Percentiles rank a stretch among this genome's conserved stretches.
Evolutionary conservation across 2,888 invertebrate species (phyloP).

Genomic region (Sesamia inferens): DNA sequence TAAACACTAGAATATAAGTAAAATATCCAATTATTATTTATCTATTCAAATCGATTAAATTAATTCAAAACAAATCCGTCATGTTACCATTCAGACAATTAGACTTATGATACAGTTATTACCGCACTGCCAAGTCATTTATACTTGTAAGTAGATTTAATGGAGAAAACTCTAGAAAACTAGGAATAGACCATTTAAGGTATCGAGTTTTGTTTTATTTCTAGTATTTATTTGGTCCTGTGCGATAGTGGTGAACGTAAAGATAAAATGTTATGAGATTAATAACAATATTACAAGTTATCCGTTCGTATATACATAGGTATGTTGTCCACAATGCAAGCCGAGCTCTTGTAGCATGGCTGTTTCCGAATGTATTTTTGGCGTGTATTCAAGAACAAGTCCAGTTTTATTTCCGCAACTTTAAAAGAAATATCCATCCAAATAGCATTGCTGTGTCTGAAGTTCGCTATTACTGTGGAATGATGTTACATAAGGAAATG

Average conservation of each 20-base stretch:
- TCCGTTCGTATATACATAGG: constrained; percentile 45
- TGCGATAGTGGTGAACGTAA: constrained; percentile 30
- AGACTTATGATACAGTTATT: constrained; percentile 77
- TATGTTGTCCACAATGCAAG: constrained; percentile 61
- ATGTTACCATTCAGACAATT: constrained; percentile 55
- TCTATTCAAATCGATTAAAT: constrained; percentile 43
- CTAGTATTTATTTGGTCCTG: constrained; percentile 11
- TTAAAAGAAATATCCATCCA: constrained; percentile 66
- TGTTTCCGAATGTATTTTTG: constrained; percentile 71
- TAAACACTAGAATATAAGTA: constrained; percentile 53
- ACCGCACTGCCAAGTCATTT: constrained; percentile 87
- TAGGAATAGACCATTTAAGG: constrained; percentile 65
- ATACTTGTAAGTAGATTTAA: constrained; percentile 75
- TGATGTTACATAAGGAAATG: constrained; percentile 54
- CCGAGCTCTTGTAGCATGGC: constrained; percentile 60
- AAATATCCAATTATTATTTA: constrained; percentile 46
- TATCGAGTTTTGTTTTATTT: constrained; percentile 58
- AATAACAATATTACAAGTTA: constrained; percentile 40
- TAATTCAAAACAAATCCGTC: constrained; percentile 55
- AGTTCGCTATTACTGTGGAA: constrained; percentile 56
- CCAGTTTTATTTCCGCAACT: constrained; percentile 65
- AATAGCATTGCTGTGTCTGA: constrained; percentile 63
- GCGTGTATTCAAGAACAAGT: constrained; percentile 72
- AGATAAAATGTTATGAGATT: constrained; percentile 36
- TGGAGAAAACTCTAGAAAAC: constrained; percentile 69